Evolutionary conservation across 2,113 vertebrate species (phyloP).

Genomic region (Larimichthys crocea): DNA sequence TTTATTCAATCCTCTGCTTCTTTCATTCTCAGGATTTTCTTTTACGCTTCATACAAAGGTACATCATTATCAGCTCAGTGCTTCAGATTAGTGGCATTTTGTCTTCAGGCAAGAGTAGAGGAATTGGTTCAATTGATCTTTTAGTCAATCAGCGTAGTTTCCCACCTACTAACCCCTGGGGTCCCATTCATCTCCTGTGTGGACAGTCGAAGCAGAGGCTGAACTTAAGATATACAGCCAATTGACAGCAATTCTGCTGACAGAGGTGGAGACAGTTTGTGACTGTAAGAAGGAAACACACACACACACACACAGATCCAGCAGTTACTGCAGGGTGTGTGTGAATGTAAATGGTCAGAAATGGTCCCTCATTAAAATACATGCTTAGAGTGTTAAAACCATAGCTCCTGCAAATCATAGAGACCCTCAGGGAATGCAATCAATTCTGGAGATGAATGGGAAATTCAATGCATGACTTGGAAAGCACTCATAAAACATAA

Average conservation of each 20-base stretch:
- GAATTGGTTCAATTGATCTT: constrained; percentile 43
- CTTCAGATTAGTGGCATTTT: constrained; percentile 33
- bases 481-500: constrained; percentile 52
- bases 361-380: constrained; percentile 41
- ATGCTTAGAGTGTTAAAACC: constrained; percentile 14
- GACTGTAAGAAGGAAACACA: constrained; percentile 31
- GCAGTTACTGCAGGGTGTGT: too few species aligned
- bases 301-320: not conserved
- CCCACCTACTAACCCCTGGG: constrained; percentile 25
- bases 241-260: constrained; percentile 56
- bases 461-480: constrained; percentile 60
- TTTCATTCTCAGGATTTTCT: constrained; percentile 25
- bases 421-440: constrained; percentile 30
- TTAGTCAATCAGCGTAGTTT: constrained; percentile 35
- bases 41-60: constrained; percentile 12
- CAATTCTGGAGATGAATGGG: constrained; percentile 53
- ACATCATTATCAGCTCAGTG: constrained; percentile 12
- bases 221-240: constrained; percentile 47
- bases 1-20: constrained; percentile 12
- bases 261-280: constrained; percentile 12
- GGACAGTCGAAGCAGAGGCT: constrained; percentile 45
- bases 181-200: constrained; percentile 42
- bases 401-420: constrained; percentile 19
- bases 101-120: constrained; percentile 20
- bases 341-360: constrained; percentile 27